These are phyloP conservation scores for Hoplodrina ambigua DNA, from an alignment of 2,888 invertebrate species.

Conservation along the genomic window DNA sequence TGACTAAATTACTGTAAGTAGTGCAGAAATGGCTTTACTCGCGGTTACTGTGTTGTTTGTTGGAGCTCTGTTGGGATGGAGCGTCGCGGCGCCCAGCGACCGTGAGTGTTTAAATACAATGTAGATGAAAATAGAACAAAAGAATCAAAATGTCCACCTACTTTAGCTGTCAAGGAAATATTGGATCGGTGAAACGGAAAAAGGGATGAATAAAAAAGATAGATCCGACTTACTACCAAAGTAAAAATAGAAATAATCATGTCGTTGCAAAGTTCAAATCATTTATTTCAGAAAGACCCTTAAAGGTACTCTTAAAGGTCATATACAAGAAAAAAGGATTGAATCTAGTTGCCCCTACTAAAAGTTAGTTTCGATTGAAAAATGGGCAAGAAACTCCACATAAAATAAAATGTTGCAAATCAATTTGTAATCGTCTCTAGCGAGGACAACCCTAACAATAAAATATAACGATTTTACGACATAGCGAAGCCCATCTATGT, in stretches of 20 bases:
- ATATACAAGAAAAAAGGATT: too few species aligned
- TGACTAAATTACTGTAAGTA: conserved; percentile 76
- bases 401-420: background rate
- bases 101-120: conserved; percentile 76
- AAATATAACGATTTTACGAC: background rate
- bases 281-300: too few species aligned
- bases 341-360: too few species aligned
- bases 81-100: conserved; percentile 72
- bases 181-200: conserved; percentile 16
- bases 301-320: too few species aligned
- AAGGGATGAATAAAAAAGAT: conserved; percentile 12
- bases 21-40: conserved; percentile 77
- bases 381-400: too few species aligned
- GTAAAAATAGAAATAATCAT: background rate
- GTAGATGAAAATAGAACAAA: conserved; percentile 21
- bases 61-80: conserved; percentile 69
- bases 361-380: too few species aligned
- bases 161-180: conserved; percentile 22
- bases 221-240: background rate
- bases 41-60: conserved; percentile 72
- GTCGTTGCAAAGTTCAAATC: background rate
- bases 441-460: background rate
- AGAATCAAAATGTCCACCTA: conserved; percentile 18
- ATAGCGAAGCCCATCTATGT: background rate
- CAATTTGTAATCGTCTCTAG: background rate